Base-by-base conservation (phyloP, 2,888 invertebrate species). In the Halictus ligatus region DNA sequence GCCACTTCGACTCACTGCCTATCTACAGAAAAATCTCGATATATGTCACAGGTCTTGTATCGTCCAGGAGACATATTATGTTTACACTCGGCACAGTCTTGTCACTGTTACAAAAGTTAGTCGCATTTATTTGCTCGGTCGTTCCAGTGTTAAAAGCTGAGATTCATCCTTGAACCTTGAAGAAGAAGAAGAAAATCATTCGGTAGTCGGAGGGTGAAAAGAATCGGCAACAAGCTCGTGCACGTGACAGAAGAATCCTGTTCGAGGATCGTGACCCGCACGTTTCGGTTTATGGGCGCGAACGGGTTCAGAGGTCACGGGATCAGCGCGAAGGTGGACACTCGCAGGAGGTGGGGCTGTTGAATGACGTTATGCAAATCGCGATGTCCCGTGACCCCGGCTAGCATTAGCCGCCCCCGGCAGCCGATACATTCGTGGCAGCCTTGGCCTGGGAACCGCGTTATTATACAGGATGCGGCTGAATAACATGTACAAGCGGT, bases 291-390 rank as follows among this genome's bases (percentile, higher is more conserved):
- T 86, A 88, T 67, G 89, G 77, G 64, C 76, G 90, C 80, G 77
- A 86, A 82, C 69, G 71, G 74, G 85, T 83, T 83, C 80, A 75
- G 35, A 79, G 85, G 69, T 89, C 89, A 82, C 67, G 83, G 72
- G 89, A 89, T 91, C 86, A 84, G 78, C 75, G 83, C 48, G 84
- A 78, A 85, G 87, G 80, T 67, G 82, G 80, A 81, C 82, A 83
- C 48, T 69, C 21, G 71, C 40, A 3, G 25, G 58, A 35, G 67
- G 69, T 58, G 83, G 80, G 75, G 81, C 83, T 78, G 80, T 87
- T 83, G 73, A 86, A 83, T 81, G 87, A 91, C 86, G 84, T 76
- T 82, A 85, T 89, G 91, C 85, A 88, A 86, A 91, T 88, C 80
- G 84, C 88, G 75, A 87, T 81, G 84, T 87, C 84, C 85, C 87